Evolutionary conservation across 1,140 invertebrate species (phyloP), one percentile per base, ranked within the genome.

Genomic region (Colletes latitarsis): DNA sequence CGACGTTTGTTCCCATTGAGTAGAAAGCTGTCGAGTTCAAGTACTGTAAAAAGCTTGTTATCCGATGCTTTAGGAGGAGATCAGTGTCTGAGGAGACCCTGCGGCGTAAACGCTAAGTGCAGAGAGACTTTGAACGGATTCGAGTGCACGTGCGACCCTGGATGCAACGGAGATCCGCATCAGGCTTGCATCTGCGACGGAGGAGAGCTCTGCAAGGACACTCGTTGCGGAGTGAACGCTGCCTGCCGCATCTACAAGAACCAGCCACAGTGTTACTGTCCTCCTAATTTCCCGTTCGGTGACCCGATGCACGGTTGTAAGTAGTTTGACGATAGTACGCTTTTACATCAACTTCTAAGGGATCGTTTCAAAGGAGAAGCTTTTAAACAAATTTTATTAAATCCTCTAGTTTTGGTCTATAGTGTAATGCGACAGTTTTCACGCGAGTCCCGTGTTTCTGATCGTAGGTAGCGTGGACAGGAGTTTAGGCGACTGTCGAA

Each of bases 291-390:
- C 92, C 97, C 97, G 46, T 94, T 95, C 68, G 98, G 98, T 60
- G 96, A 98, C 94, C 97, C 97, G 14, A 95, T 96, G 84, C 95
- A 96, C 83, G 95, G 97, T 95, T 98, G 97, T 98, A 95, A 95
- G 90, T 91, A 83, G 6, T 12, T 75, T 77, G 43, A n/a, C 30
- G 30, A 30, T 30, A 30, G 30, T 30, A 30, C 30, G 30, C 0
- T 30, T 30, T 30, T 30, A 63, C 2, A n/a, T 4, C 4, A 30
- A 41, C 19, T 43, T 60, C 55, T 71, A 57, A 46, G 43, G 43
- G 43, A 46, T 46, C 43, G 9, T 46, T 30, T 30, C 30, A 30
- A 30, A 30, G 30, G 30, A 30, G 30, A 30, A 30, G 9, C 43
- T 8, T 46, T 46, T 46, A 8, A 8, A 46, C 43, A 46, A 46